phyloP scores from a whole-genome alignment of 2,797 vertebrate species.

The Eospalax fontanierii region DNA sequence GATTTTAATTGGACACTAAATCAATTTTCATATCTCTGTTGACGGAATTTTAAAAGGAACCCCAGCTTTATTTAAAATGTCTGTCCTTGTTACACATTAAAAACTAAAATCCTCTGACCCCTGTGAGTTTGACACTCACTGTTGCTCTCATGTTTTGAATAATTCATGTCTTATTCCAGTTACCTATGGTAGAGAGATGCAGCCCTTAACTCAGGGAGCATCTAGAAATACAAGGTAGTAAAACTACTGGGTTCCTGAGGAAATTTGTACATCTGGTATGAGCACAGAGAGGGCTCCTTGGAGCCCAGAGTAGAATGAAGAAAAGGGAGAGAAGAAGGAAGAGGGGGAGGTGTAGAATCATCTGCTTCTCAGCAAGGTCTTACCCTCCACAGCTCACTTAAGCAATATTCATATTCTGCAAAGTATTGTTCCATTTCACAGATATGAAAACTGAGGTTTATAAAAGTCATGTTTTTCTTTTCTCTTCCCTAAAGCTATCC shows the following conservation, averaged over 20 bases:
- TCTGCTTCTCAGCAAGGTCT: neutral
- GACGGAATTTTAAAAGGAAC: slow-evolving; percentile 81
- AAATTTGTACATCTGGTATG: rapidly evolving
- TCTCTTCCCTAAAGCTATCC: neutral
- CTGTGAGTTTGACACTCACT: slow-evolving; percentile 38
- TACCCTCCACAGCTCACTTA: neutral
- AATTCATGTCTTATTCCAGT: slow-evolving; percentile 16
- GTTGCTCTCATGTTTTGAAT: neutral
- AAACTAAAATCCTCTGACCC: neutral
- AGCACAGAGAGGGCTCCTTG: rapidly evolving
- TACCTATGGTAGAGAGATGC: slow-evolving; percentile 73
- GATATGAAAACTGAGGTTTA: neutral
- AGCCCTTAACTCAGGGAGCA: slow-evolving; percentile 62
- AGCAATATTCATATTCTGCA: neutral
- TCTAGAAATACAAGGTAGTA: neutral
- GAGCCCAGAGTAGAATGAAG: neutral
- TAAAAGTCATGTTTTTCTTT: neutral
- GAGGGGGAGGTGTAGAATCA: too few relatives aligned
- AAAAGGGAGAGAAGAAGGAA: neutral
- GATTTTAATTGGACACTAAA: slow-evolving; percentile 87
- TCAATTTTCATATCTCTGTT: slow-evolving; percentile 81
- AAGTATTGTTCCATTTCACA: neutral
- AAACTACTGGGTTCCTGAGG: neutral
- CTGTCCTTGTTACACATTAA: slow-evolving; percentile 64
- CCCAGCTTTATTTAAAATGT: slow-evolving; percentile 77